Conservation (phyloP, 2,888 invertebrate genomes). For the Lobophora halterata region DNA sequence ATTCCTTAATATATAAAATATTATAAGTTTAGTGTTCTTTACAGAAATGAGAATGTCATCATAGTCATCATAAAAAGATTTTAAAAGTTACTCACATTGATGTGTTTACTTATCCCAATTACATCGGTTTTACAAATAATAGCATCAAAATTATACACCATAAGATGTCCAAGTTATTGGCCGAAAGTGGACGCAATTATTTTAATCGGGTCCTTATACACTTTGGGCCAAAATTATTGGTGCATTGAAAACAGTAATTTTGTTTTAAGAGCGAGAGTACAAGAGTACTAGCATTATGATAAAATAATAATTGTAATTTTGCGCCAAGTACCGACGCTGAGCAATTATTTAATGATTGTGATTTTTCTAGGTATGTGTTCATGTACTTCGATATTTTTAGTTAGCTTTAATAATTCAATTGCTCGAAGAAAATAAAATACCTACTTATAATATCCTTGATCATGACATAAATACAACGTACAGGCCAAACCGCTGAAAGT, state of each 20-base stretch:
- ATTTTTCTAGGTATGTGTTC: too few species aligned
- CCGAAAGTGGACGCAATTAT: constrained; percentile 67
- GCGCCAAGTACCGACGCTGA: too few species aligned
- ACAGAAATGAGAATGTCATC: too few species aligned
- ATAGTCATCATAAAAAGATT: constrained; percentile 16
- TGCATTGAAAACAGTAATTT: constrained; percentile 66
- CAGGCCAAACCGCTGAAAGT: too few species aligned
- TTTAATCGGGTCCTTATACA: constrained; percentile 62
- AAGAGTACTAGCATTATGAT: constrained; percentile 17
- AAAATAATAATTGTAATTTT: constrained; percentile 23
- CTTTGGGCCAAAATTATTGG: constrained; percentile 59
- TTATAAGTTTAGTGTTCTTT: constrained; percentile 2
- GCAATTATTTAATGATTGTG: too few species aligned
- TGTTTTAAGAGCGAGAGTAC: constrained; percentile 25
- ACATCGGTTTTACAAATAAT: constrained; percentile 67
- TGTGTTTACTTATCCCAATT: constrained; percentile 45
- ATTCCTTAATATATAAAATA: too few species aligned
- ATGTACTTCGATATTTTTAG: too few species aligned
- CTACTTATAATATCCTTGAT: too few species aligned
- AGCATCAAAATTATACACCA: constrained; percentile 57
- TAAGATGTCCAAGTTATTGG: constrained; percentile 69
- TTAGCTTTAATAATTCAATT: too few species aligned
- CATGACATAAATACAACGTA: too few species aligned
- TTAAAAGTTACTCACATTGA: constrained; percentile 22
- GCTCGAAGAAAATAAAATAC: too few species aligned